Conservation (phyloP, 1,140 invertebrate species). For the Leptoteleia sp. region DNA sequence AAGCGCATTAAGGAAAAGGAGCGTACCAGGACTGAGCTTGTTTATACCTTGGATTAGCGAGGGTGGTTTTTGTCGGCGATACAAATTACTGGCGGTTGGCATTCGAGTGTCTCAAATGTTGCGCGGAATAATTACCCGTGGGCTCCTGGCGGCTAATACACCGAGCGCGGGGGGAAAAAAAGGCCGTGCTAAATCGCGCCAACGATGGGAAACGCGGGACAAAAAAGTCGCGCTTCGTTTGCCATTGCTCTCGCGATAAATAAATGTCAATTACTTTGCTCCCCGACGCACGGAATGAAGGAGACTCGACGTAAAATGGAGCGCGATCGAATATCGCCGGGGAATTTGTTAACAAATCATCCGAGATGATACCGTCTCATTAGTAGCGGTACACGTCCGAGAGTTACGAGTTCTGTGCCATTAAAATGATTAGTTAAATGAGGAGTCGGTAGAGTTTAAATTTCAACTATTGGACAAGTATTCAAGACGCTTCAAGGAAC, state of each 20-base stretch:
- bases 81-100: slow-evolving; percentile 23
- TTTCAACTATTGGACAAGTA: no score
- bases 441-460: no score
- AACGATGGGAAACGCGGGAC: slow-evolving; percentile 1
- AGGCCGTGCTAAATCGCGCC: slow-evolving; percentile 16
- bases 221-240: slow-evolving; percentile 1
- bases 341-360: no score
- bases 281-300: no score
- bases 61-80: slow-evolving; percentile 25
- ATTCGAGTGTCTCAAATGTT: slow-evolving; percentile 27
- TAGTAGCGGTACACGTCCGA: no score
- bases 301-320: no score
- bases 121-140: slow-evolving; percentile 23
- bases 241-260: not conserved
- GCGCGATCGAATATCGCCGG: no score
- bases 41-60: slow-evolving; percentile 49
- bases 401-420: no score
- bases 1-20: slow-evolving; percentile 42
- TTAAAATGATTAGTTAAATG: no score
- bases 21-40: slow-evolving; percentile 32
- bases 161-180: not conserved
- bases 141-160: not conserved
- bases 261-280: slow-evolving; percentile 1
- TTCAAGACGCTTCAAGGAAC: no score
- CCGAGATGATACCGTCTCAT: no score